Base-by-base conservation (phyloP, 1,140 invertebrate species). In the Homalodisca vitripennis region DNA sequence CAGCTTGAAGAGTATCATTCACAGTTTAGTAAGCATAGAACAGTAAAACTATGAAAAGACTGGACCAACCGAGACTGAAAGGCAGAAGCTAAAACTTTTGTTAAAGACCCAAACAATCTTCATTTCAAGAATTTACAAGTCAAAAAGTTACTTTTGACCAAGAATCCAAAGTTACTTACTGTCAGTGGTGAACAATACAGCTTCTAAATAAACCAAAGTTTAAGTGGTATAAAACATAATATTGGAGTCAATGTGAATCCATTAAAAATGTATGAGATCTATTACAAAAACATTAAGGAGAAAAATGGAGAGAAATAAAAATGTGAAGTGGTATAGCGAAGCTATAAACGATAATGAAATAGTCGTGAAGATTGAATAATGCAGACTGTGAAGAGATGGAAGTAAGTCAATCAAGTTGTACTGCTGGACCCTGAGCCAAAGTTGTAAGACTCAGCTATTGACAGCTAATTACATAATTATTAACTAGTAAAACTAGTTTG, bases 11-110 rank as follows among this genome's bases (percentile, higher is more conserved):
- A n/a, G n/a, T n/a, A n/a, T n/a, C n/a, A n/a, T n/a, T 22, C 31
- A 20, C 29, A 29, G 3, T 57, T 68, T 32, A 48, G 30, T 32
- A 47, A 68, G 14, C 29, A 48, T 68, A 55, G 32, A 20, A 68
- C 67, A 62, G 31, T 60, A 6, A 68, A 62, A 62, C 53, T 29
- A 14, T 34, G 67, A 68, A 51, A 68, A 62, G 53, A 68, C 20
- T 32, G 51, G 29, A 20, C 24, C 14, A 62, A 27, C 20, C 14
- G 13, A 29, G 53, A 68, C 32, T 68, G 53, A 32, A 68, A 60
- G 31, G 24, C 55, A 10, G 55, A 60, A 60, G 24, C 55, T 60
- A 26, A 60, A 20, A 20, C 10, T n/a, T 60, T 20, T 60, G 55
- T 60, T 60, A 60, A 60, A 60, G 55, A 12, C 29, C 24, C 55